Conservation (phyloP, 2,888 invertebrate species). For the Pandemis heparana region DNA sequence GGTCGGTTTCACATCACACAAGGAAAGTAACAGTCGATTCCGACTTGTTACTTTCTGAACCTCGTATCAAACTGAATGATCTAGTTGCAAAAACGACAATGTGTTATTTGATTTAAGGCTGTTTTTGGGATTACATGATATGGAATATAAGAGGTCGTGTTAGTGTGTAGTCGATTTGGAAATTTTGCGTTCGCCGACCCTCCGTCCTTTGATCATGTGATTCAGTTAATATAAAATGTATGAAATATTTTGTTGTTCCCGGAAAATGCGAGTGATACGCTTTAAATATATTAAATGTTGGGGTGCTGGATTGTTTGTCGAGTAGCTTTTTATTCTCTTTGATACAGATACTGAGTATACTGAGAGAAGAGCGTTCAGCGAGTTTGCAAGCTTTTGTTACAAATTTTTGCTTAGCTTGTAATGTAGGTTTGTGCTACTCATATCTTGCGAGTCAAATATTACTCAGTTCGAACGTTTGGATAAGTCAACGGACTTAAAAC, state of each 20-base stretch:
- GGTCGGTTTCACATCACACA: neutral
- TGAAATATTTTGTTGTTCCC: constrained; percentile 40
- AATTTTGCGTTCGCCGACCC: constrained; percentile 55
- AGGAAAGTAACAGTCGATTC: constrained; percentile 2
- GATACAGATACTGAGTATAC: neutral
- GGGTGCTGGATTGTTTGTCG: constrained; percentile 28
- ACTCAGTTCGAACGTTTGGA: too few species aligned
- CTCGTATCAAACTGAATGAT: neutral
- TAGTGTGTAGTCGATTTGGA: constrained; percentile 1
- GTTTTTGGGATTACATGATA: neutral
- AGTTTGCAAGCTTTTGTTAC: neutral
- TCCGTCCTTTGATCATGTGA: constrained; percentile 62
- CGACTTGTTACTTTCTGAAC: neutral
- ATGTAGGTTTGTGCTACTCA: too few species aligned
- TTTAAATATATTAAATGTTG: constrained; percentile 39
- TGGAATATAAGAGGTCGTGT: neutral
- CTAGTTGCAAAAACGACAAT: neutral
- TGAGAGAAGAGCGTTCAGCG: neutral
- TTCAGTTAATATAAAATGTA: constrained; percentile 54
- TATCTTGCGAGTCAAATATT: too few species aligned
- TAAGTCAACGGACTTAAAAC: too few species aligned
- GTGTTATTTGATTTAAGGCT: neutral
- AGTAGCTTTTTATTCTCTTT: constrained; percentile 32
- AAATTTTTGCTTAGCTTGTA: too few species aligned
- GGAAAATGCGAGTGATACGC: constrained; percentile 32